Base-by-base conservation (phyloP, 2,113 vertebrate species). In the Prunella fulvescens region DNA sequence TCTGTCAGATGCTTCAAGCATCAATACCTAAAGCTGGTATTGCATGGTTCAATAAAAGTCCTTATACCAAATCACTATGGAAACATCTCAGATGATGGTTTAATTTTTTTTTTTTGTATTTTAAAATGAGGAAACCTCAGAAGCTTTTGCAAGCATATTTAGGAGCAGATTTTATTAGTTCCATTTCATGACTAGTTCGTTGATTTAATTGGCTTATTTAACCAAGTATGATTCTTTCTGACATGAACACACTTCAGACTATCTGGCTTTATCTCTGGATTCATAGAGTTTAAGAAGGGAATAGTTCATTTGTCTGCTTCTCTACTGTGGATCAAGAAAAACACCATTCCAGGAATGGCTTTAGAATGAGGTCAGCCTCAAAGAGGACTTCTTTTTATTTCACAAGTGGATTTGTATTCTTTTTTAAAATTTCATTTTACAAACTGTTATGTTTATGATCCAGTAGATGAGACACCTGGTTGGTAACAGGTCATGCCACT, bases 61-160 rank as follows among this genome's bases (percentile, higher is more conserved):
- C 45, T 51, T 71, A 50, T 62, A 93, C 47, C 45, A 88, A 82
- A 77, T 96, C 90, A 66, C 94, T 96, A 90, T 95, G 91, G 95
- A 94, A 93, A 97, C 76, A 90, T 73, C 54, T 88, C 71, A 58
- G 79, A 54, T 77, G 45, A 86, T 92, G 69, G 40, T 87, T 95
- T 95, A 74, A 71, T 86, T 37, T 54, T 92, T 87, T 87, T 45
- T 17, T 37, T 19, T 26, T 72, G 5, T 61, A 39, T 81, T 92
- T 95, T 88, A 90, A 82, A 89, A 93, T 91, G 78, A 90, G 65
- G 51, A 95, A 87, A 88, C 42, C 87, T 85, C 71, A 88, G 56
- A 91, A 90, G 81, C 29, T 88, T 50, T 48, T 81, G 67, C 25
- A 86, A 47, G 20, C 80, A 8, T 40, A 78, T 89, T 89, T 93